Conservation (phyloP, 2,113 vertebrate genomes). For the Galeopterus variegatus region DNA sequence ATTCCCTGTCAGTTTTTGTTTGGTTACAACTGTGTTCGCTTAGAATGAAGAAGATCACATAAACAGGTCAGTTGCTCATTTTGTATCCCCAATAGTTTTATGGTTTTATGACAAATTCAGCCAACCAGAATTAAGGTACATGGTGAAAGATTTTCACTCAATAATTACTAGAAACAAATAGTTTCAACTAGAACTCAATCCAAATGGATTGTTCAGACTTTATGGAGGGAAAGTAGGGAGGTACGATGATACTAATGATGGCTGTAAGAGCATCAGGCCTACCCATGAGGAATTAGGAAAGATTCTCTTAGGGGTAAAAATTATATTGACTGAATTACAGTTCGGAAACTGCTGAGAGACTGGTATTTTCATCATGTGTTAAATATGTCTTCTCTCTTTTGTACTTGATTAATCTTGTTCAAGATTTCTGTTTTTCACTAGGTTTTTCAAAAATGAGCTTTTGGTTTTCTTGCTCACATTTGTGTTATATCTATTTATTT, state of each 20-base stretch:
- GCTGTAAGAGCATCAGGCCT: background rate
- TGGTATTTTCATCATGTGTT: background rate
- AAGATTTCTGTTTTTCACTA: background rate
- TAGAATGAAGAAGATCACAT: background rate
- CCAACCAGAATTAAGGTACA: background rate
- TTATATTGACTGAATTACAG: background rate
- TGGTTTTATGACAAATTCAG: background rate
- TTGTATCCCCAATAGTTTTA: background rate
- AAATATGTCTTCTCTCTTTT: background rate
- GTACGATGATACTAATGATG: background rate
- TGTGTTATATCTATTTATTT: background rate
- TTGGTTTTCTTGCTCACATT: background rate
- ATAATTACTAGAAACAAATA: constrained; percentile 11
- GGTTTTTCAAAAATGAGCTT: constrained; percentile 15
- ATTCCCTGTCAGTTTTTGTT: background rate
- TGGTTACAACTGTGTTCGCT: background rate
- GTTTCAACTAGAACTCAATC: background rate
- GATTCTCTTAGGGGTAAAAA: background rate
- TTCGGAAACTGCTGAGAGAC: background rate
- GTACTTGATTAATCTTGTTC: background rate
- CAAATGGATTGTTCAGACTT: background rate
- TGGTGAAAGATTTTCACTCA: background rate
- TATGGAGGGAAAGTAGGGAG: background rate
- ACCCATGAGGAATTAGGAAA: background rate
- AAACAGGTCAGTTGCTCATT: background rate